Conservation (phyloP, 2,797 vertebrate species). For the Hyperoplus immaculatus region DNA sequence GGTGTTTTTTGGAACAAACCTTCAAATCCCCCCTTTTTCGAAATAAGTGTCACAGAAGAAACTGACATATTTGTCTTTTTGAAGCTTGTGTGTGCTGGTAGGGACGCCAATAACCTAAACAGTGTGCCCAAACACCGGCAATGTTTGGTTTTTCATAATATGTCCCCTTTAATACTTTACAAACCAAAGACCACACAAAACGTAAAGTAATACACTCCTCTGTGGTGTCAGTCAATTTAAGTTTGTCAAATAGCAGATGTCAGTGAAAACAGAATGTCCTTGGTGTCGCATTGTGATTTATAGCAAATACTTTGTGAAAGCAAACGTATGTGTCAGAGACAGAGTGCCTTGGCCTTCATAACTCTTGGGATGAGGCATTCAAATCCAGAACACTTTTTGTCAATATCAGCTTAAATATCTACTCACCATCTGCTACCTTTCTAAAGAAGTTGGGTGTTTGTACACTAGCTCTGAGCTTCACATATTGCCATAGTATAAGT, state of each 20-base stretch:
- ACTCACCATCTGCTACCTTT: background rate
- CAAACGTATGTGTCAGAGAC: constrained; percentile 75
- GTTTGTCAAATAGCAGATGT: constrained; percentile 77
- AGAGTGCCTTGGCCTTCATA: constrained; percentile 71
- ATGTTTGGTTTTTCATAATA: too few relatives aligned
- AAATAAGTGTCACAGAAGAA: too few relatives aligned
- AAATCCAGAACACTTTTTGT: too few relatives aligned
- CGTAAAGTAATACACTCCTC: constrained; percentile 41
- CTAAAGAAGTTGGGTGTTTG: background rate
- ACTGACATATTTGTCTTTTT: too few relatives aligned
- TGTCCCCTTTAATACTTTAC: too few relatives aligned
- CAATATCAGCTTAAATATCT: too few relatives aligned
- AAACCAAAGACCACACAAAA: constrained; percentile 23
- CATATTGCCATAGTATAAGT: constrained; percentile 2
- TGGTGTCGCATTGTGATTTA: constrained; percentile 81
- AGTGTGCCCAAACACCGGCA: too few relatives aligned
- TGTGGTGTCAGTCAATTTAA: constrained; percentile 72
- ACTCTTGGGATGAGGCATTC: constrained; percentile 65
- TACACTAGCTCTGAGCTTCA: too few relatives aligned
- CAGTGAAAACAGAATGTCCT: constrained; percentile 76
- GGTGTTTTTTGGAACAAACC: too few relatives aligned
- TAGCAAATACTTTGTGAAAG: constrained; percentile 70
- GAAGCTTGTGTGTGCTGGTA: too few relatives aligned
- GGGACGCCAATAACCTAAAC: too few relatives aligned
- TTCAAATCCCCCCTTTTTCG: too few relatives aligned